Percentiles rank a stretch among this genome's conserved stretches.
phyloP scores from a whole-genome alignment of 2,113 vertebrate genomes.

The Stomatorhinus ivindoensis region DNA sequence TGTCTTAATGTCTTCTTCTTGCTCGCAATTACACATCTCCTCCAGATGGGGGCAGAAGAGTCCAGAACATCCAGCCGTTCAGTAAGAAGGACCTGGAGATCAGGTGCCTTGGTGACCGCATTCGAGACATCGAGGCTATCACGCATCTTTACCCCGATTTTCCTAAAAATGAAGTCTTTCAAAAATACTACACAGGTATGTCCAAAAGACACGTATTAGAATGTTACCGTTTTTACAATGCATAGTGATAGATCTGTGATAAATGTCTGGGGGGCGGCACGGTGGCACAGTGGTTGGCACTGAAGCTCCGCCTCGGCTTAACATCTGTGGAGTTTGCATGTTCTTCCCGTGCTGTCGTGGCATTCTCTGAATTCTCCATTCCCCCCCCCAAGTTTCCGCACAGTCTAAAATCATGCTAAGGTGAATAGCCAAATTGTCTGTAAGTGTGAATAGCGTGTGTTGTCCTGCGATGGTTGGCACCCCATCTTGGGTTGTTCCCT shows the following conservation, averaged over 20 bases:
- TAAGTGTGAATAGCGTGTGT: neutral
- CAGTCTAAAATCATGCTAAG: neutral
- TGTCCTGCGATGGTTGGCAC: neutral
- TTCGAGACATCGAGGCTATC: conserved; percentile 77
- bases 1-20: neutral
- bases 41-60: conserved; percentile 69
- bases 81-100: conserved; percentile 85
- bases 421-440: neutral
- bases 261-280: neutral
- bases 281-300: neutral
- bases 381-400: neutral
- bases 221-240: neutral
- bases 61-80: conserved; percentile 93
- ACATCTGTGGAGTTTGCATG: neutral
- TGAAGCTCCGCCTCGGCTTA: neutral
- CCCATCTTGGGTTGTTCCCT: neutral
- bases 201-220: neutral
- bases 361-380: neutral
- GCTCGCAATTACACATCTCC: neutral
- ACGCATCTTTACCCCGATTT: conserved; percentile 70
- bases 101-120: conserved; percentile 78
- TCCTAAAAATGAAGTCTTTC: conserved; percentile 76
- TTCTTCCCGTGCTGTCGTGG: neutral
- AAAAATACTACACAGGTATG: conserved; percentile 82
- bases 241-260: neutral